A percentile compares a stretch with the other conserved stretches of the same genome.
Evolutionary conservation across 2,797 vertebrate genomes (phyloP).

Genomic region (Micrastur ruficollis): DNA sequence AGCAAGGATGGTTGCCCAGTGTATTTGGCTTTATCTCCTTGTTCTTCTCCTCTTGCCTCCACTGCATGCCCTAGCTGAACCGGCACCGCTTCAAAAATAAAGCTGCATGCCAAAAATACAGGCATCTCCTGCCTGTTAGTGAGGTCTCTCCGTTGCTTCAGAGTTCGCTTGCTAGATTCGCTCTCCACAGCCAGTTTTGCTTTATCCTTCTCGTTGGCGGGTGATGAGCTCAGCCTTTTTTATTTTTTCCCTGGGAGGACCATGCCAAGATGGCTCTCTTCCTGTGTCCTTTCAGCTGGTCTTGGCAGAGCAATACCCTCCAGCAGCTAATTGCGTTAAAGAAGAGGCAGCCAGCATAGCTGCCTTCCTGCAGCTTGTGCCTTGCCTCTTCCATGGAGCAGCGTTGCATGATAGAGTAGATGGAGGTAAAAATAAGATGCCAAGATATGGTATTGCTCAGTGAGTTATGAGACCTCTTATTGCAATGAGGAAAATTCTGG

Average conservation of each 20-base stretch:
- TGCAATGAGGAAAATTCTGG: background rate
- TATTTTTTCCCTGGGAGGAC: background rate
- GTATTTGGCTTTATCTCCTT: background rate
- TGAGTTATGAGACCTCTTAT: background rate
- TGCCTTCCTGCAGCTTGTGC: background rate
- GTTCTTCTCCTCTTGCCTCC: background rate
- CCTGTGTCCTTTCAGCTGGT: constrained; percentile 29
- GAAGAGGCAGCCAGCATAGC: background rate
- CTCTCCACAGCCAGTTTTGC: background rate
- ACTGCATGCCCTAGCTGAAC: background rate
- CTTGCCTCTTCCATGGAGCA: background rate
- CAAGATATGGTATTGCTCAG: background rate
- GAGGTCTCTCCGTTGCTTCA: background rate
- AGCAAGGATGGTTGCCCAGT: background rate
- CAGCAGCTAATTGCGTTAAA: constrained; percentile 12
- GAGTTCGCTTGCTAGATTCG: background rate
- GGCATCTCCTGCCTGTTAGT: background rate
- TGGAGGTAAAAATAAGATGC: background rate
- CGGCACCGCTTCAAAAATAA: background rate
- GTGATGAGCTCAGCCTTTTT: constrained; percentile 29
- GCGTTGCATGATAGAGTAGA: background rate
- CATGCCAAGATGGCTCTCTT: constrained; percentile 39
- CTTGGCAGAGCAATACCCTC: constrained; percentile 26
- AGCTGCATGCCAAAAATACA: background rate
- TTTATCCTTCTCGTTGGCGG: background rate